Conservation (phyloP, 2,888 invertebrate genomes). For the Allophyes oxyacanthae region DNA sequence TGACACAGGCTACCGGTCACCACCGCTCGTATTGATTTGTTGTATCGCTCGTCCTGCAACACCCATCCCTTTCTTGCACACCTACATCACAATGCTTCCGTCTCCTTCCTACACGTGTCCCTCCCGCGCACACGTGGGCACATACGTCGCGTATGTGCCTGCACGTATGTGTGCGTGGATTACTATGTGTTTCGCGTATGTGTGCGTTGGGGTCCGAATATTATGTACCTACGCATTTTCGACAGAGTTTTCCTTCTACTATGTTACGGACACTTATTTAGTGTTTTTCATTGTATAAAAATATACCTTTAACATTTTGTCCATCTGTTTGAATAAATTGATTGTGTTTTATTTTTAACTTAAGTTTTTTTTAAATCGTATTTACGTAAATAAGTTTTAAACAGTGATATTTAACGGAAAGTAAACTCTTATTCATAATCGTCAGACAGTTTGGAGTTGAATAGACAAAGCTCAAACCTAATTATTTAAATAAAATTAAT, state of each 20-base stretch:
- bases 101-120: constrained; percentile 75
- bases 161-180: constrained; percentile 66
- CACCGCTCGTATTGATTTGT: constrained; percentile 90
- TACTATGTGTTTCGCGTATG: constrained; percentile 71
- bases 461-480: too few relatives aligned
- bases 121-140: constrained; percentile 81
- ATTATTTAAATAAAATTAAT: too few relatives aligned
- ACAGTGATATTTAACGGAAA: too few relatives aligned
- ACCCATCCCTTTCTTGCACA: constrained; percentile 79
- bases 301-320: constrained; percentile 8
- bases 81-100: constrained; percentile 56
- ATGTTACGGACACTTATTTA: constrained; percentile 54
- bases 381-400: too few relatives aligned
- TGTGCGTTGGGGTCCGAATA: constrained; percentile 86
- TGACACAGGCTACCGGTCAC: constrained; percentile 90
- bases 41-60: constrained; percentile 90
- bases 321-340: neutral
- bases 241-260: constrained; percentile 73
- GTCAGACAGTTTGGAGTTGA: too few relatives aligned
- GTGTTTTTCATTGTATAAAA: constrained; percentile 34
- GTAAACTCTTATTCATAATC: too few relatives aligned
- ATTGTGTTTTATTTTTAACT: neutral
- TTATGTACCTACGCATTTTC: constrained; percentile 83
- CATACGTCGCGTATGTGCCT: constrained; percentile 75
- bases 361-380: neutral